Base-by-base conservation (phyloP, 1,140 invertebrate genomes). In the Drosophila paulistorum region DNA sequence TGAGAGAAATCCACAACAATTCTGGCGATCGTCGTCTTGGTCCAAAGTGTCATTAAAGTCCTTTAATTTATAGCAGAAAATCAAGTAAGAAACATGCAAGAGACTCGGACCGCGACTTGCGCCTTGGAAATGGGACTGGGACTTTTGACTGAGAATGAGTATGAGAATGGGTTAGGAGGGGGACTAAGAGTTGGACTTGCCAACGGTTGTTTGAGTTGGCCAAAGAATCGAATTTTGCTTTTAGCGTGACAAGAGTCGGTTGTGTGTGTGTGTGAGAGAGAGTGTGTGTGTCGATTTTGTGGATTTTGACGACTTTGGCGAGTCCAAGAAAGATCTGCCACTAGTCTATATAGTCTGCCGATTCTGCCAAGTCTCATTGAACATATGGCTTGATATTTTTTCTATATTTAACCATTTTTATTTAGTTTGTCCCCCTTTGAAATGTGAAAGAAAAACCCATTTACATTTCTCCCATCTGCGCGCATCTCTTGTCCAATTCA, bases 11-110 rank as follows among this genome's bases (percentile, higher is more conserved):
- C 58, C 79, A 73, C 68, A 87, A 89, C 84, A 83, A 89, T 87
- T 87, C 84, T 75, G 81, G 84, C 72, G 84, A 83, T 89, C 83
- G 78, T 71, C 79, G 77, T 68, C 84, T 64, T 79, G 73, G 79
- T 89, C 80, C 77, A 83, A 87, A 87, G 84, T 87, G 84, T 87
- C 84, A 87, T 87, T 87, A 87, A 87, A 87, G 84, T 89, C 84
- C 84, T 87, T 87, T 87, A 87, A 87, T 87, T 87, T 87, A 87
- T 87, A 89, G 84, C 84, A 89, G 84, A 87, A 87, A 87, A 87
- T 87, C 84, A 87, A 87, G 84, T 75, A 87, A 87, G 84, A 87
- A 87, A 87, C 84, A 87, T 87, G 84, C 84, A 84, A 87, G 51
- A 70, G 74, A 68, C 71, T 23, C 54, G 67, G 57, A 64, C 60